Base-by-base conservation (phyloP, 2,888 invertebrate genomes). In the Lomographa bimaculata region DNA sequence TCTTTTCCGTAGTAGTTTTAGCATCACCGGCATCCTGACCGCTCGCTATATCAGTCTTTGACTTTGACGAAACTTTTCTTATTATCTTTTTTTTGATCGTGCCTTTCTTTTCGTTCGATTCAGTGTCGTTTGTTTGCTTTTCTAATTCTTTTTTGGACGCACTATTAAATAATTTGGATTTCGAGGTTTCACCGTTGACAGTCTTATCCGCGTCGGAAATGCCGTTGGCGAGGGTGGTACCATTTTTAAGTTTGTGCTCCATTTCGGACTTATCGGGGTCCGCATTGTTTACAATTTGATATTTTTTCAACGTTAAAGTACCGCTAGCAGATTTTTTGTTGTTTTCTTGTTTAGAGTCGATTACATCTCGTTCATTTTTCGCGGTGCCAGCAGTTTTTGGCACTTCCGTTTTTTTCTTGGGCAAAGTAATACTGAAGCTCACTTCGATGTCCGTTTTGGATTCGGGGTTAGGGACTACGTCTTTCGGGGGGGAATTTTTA, bases 11-110 rank as follows among this genome's bases (percentile, higher is more conserved):
- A 8, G 60, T 39, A 34, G 64, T 54, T 67, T 82, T 85, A 35
- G 54, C 40, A 26, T 84, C 83, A 49, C 51, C 64, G 5, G 60
- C 35, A 7, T 84, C 79, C 56, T 69, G 65, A 48, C 54, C 66
- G 54, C 38, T 71, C 38, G 53, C 71, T 52, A 71, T 52, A 60
- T 87, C 85, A 60, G 82, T 71, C 66, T 89, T 89, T 33, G 87
- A 73, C 69, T 89, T 87, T 4, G 86, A 81, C 21, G 87, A 79
- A 48, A 86, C 86, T 68, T 89, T 87, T 51, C 71, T 79, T 10
- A 87, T 74, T 16, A 87, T 74, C 64, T 85, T 89, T 68, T 87
- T 89, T 71, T 86, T 89, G 17, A 83, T 64, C 3, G 80, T 79
- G 8, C 70, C 71, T 63, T 87, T 89, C 67, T 84, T 86, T 59